Evolutionary conservation across 2,113 vertebrate species (phyloP).

Genomic region (Psilopsiagon aurifrons): DNA sequence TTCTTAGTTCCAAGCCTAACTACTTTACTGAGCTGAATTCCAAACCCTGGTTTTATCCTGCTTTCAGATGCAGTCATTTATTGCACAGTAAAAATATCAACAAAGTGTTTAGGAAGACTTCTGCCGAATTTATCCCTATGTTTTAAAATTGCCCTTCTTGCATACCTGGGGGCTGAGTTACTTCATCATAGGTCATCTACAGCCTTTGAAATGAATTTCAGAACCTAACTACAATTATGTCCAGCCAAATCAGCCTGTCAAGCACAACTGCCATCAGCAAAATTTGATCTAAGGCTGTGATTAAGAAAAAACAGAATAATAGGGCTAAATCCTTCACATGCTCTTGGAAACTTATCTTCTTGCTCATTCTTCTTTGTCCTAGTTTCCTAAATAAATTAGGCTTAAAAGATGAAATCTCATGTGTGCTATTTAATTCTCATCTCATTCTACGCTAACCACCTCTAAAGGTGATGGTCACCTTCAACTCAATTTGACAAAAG

Average conservation of each 20-base stretch:
- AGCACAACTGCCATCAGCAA: not conserved
- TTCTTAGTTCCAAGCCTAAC: not conserved
- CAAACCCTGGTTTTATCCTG: not conserved
- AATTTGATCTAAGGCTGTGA: not conserved
- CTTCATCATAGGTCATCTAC: not conserved
- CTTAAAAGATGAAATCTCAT: not conserved
- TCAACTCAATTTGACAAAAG: not conserved
- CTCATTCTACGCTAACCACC: not conserved
- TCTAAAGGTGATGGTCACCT: not conserved
- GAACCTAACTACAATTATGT: not conserved
- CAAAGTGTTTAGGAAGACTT: not conserved
- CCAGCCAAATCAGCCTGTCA: not conserved
- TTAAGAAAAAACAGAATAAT: not conserved
- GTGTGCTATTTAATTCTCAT: not conserved
- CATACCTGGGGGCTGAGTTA: not conserved
- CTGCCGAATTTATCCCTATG: not conserved
- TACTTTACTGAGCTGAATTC: not conserved
- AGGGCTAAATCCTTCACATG: not conserved
- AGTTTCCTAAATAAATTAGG: not conserved
- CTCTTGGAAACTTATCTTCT: not conserved
- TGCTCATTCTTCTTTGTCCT: not conserved
- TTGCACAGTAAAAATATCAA: not conserved
- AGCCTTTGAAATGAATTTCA: not conserved
- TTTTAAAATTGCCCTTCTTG: not conserved
- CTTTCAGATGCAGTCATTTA: not conserved